Evolutionary conservation across 2,888 invertebrate species (phyloP).

Genomic region (Torymus texanus): DNA sequence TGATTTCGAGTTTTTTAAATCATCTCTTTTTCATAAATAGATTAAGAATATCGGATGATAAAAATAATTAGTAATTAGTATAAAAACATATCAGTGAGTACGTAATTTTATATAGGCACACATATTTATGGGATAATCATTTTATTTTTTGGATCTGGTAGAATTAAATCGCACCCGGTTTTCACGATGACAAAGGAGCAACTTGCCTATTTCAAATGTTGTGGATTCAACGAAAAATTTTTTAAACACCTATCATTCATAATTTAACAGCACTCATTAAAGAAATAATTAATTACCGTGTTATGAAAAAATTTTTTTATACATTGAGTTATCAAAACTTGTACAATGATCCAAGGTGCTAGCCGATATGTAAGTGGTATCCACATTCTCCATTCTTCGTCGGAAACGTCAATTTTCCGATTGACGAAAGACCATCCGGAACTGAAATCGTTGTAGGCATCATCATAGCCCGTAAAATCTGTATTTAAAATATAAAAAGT

Average conservation of each 20-base stretch:
- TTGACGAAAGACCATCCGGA: conserved; percentile 78
- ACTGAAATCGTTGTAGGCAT: conserved; percentile 77
- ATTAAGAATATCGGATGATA: too few relatives aligned
- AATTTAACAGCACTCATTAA: too few relatives aligned
- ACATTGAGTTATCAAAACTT: conserved; percentile 77
- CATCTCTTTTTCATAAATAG: conserved; percentile 16
- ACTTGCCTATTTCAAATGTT: too few relatives aligned
- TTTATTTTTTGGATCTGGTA: too few relatives aligned
- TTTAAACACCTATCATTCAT: too few relatives aligned
- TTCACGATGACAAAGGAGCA: too few relatives aligned
- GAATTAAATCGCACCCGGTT: too few relatives aligned
- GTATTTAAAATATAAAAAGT: background rate
- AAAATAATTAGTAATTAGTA: too few relatives aligned
- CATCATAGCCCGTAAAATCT: conserved; percentile 74
- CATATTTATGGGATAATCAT: too few relatives aligned
- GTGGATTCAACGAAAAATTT: too few relatives aligned
- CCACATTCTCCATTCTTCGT: conserved; percentile 84
- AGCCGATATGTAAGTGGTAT: conserved; percentile 77
- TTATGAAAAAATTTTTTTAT: conserved; percentile 63
- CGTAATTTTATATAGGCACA: too few relatives aligned
- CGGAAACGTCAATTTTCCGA: conserved; percentile 81
- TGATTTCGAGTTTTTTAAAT: background rate
- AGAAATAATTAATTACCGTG: conserved; percentile 61
- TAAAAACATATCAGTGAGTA: too few relatives aligned
- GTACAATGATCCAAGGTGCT: conserved; percentile 78